A percentile compares a stretch with the other conserved stretches of the same genome.
phyloP scores from a whole-genome alignment of 2,797 vertebrate species.

The Myripristis murdjan region DNA sequence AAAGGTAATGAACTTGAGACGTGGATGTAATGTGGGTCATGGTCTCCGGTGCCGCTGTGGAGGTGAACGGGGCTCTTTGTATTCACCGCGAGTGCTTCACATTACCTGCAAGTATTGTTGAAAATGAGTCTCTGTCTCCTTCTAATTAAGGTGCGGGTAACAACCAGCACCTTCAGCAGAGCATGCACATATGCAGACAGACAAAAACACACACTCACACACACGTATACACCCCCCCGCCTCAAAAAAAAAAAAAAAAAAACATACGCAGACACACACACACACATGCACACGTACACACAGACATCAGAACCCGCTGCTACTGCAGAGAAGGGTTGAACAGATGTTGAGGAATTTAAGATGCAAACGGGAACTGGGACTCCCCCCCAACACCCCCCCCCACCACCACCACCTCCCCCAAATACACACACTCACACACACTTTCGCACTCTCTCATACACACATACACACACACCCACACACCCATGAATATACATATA shows the following conservation, averaged over 20 bases:
- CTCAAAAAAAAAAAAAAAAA: slow-evolving; percentile 31
- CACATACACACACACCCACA: slow-evolving; percentile 26
- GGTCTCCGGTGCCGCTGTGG: slow-evolving; percentile 30
- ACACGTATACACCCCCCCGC: slow-evolving; percentile 10
- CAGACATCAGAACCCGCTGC: slow-evolving; percentile 70
- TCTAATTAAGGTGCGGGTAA: slow-evolving; percentile 83
- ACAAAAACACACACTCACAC: slow-evolving; percentile 52
- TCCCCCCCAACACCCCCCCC: slow-evolving; percentile 74
- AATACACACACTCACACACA: slow-evolving; percentile 17
- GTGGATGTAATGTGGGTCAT: slow-evolving; percentile 50
- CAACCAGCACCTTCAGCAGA: slow-evolving; percentile 79
- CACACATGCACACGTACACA: slow-evolving; percentile 31
- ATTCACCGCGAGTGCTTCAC: slow-evolving; percentile 51
- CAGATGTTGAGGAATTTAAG: slow-evolving; percentile 95
- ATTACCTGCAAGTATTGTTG: slow-evolving; percentile 75
- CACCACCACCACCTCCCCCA: slow-evolving; percentile 57
- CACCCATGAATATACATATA: slow-evolving; percentile 69
- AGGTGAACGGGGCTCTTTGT: slow-evolving; percentile 60
- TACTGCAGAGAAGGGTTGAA: slow-evolving; percentile 81
- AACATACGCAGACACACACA: slow-evolving; percentile 21
- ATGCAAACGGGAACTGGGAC: slow-evolving; percentile 87
- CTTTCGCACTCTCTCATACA: slow-evolving; percentile 51
- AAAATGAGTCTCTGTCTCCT: slow-evolving; percentile 77
- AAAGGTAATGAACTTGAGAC: slow-evolving; percentile 33
- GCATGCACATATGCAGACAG: slow-evolving; percentile 72